phyloP scores from a whole-genome alignment of 2,797 vertebrate genomes.

The Lepidocolaptes lacrymiger region DNA sequence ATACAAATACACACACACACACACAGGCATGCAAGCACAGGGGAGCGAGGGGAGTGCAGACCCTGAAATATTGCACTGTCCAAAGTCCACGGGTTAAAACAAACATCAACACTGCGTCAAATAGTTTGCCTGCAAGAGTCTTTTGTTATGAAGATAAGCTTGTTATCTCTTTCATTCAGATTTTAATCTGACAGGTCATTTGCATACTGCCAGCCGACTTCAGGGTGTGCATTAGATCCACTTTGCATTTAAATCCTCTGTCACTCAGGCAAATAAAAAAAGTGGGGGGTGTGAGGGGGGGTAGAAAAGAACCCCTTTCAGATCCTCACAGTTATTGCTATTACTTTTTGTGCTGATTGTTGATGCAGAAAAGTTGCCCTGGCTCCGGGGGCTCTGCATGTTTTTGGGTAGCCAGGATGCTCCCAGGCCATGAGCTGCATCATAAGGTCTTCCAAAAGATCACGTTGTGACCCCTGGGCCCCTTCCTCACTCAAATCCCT shows the following conservation, averaged over 20 bases:
- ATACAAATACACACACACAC: background rate
- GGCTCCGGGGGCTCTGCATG: background rate
- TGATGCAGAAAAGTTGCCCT: background rate
- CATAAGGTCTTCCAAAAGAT: background rate
- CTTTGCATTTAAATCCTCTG: constrained; percentile 77
- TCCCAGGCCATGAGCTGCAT: background rate
- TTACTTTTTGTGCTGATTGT: background rate
- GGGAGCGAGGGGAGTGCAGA: constrained; percentile 21
- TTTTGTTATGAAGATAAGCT: constrained; percentile 90
- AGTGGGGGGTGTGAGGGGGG: background rate
- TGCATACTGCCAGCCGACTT: constrained; percentile 91
- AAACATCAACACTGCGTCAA: constrained; percentile 85
- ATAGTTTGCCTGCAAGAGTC: constrained; percentile 76
- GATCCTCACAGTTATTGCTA: constrained; percentile 15
- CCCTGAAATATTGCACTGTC: constrained; percentile 73
- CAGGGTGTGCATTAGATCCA: constrained; percentile 78
- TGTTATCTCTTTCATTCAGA: constrained; percentile 94
- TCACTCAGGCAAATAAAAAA: constrained; percentile 64
- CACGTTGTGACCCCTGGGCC: background rate
- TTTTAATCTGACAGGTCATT: constrained; percentile 95
- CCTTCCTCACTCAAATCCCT: background rate
- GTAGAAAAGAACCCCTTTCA: constrained; percentile 51
- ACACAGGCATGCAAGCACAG: background rate
- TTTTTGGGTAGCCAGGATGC: background rate
- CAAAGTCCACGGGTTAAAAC: constrained; percentile 88